Evolutionary conservation across 1,140 invertebrate species (phyloP).

Genomic region (Drosophila willistoni): DNA sequence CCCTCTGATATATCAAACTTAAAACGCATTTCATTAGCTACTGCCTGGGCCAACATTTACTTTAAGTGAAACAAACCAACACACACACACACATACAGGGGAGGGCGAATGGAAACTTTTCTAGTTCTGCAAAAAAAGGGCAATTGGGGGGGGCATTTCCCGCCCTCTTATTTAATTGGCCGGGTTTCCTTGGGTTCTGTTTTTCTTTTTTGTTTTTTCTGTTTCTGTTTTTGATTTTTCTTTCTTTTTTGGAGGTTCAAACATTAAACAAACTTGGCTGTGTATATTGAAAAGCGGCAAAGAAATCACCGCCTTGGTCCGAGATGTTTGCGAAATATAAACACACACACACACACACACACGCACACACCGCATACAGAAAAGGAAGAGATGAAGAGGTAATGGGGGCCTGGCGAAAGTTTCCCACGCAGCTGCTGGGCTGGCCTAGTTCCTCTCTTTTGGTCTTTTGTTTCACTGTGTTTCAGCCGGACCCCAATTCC

Average conservation of each 20-base stretch:
- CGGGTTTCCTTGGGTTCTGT: slow-evolving; percentile 19
- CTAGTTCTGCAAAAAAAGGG: slow-evolving; percentile 17
- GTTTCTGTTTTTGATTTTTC: slow-evolving; percentile 34
- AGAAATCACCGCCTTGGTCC: slow-evolving; percentile 54
- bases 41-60: slow-evolving; percentile 56
- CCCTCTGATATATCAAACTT: slow-evolving; percentile 58
- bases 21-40: slow-evolving; percentile 74
- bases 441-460: slow-evolving; percentile 58
- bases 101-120: neutral
- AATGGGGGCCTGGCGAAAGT: neutral
- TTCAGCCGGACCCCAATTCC: slow-evolving; percentile 45
- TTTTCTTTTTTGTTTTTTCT: neutral
- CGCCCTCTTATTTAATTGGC: slow-evolving; percentile 63
- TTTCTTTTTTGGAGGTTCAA: slow-evolving; percentile 34
- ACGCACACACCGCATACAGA: slow-evolving; percentile 33
- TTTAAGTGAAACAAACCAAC: slow-evolving; percentile 70
- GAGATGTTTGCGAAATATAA: slow-evolving; percentile 48
- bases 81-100: slow-evolving; percentile 27
- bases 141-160: neutral
- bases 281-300: slow-evolving; percentile 71
- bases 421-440: slow-evolving; percentile 68
- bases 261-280: slow-evolving; percentile 48
- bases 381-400: neutral
- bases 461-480: slow-evolving; percentile 63
- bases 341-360: slow-evolving; percentile 42